Percentiles rank a stretch among this genome's conserved stretches.
These are phyloP conservation scores for Andrena cerasifolii DNA, from an alignment of 1,140 invertebrate species.

Conservation along the genomic window DNA sequence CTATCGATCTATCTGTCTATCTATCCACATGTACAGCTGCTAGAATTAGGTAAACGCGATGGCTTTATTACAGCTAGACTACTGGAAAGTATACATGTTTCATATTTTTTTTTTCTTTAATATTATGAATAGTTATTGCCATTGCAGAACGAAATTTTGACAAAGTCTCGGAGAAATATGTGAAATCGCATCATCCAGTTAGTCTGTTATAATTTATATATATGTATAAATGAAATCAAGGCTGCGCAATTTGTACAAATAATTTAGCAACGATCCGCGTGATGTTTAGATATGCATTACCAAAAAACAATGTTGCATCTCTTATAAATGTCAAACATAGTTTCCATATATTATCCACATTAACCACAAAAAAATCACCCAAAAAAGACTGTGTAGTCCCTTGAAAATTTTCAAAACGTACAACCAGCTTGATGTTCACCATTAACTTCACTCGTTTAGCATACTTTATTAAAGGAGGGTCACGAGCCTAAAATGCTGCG, in stretches of 20 bases:
- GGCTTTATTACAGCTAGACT: slow-evolving; percentile 69
- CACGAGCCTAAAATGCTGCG: slow-evolving; percentile 83
- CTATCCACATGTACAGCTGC: slow-evolving; percentile 75
- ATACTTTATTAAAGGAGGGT: slow-evolving; percentile 82
- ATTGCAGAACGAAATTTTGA: slow-evolving; percentile 69
- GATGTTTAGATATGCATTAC: slow-evolving; percentile 44
- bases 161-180: slow-evolving; percentile 47
- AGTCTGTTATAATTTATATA: slow-evolving; percentile 47
- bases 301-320: slow-evolving; percentile 38
- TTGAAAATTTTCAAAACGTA: slow-evolving; percentile 48
- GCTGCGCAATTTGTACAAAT: slow-evolving; percentile 61
- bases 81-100: slow-evolving; percentile 73
- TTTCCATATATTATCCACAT: slow-evolving; percentile 37
- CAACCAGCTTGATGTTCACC: slow-evolving; percentile 60
- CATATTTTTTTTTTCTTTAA: slow-evolving; percentile 65
- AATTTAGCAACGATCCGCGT: slow-evolving; percentile 59
- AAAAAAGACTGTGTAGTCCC: slow-evolving; percentile 42
- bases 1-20: slow-evolving; percentile 63
- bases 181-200: slow-evolving; percentile 53
- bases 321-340: slow-evolving; percentile 49
- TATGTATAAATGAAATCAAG: slow-evolving; percentile 61
- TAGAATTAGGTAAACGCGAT: slow-evolving; percentile 68
- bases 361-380: slow-evolving; percentile 54
- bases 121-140: slow-evolving; percentile 74
- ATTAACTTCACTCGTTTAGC: slow-evolving; percentile 73